phyloP scores from a whole-genome alignment of 2,113 vertebrate species.

The Ceyx cyanopectus region DNA sequence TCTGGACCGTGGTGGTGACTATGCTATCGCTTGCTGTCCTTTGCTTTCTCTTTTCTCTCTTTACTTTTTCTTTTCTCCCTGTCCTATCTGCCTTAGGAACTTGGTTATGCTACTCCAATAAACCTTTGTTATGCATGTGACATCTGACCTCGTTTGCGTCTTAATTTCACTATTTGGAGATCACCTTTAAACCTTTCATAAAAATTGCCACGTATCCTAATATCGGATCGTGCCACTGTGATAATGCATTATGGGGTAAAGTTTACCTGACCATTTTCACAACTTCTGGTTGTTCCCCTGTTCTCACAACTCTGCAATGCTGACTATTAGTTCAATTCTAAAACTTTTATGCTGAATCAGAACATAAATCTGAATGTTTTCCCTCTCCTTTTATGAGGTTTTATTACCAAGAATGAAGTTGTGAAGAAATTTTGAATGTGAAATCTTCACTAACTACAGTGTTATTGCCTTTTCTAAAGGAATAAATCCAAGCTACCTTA shows the following conservation, averaged over 20 bases:
- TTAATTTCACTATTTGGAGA: too few species aligned
- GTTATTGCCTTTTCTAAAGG: slow-evolving; percentile 63
- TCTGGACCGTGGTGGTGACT: too few species aligned
- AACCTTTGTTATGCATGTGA: too few species aligned
- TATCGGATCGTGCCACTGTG: background rate
- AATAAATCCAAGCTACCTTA: slow-evolving; percentile 70
- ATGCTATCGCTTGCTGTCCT: too few species aligned
- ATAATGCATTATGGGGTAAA: rapidly evolving
- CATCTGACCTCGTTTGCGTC: too few species aligned
- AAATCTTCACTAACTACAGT: slow-evolving; percentile 67
- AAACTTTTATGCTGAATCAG: slow-evolving; percentile 61
- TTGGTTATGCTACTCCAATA: too few species aligned
- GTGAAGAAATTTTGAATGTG: slow-evolving; percentile 66
- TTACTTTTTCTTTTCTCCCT: too few species aligned
- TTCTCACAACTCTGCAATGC: background rate
- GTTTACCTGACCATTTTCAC: background rate
- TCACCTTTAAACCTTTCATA: too few species aligned
- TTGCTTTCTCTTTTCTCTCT: too few species aligned
- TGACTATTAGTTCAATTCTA: slow-evolving; percentile 14
- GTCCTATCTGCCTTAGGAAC: too few species aligned
- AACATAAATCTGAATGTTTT: slow-evolving; percentile 62
- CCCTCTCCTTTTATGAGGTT: slow-evolving; percentile 43
- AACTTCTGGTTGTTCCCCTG: background rate
- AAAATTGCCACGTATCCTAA: too few species aligned
- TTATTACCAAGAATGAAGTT: slow-evolving; percentile 44